Evolutionary conservation across 2,888 invertebrate genomes (phyloP), one percentile per base, ranked within the genome.

Genomic region (Autographa pulchrina): DNA sequence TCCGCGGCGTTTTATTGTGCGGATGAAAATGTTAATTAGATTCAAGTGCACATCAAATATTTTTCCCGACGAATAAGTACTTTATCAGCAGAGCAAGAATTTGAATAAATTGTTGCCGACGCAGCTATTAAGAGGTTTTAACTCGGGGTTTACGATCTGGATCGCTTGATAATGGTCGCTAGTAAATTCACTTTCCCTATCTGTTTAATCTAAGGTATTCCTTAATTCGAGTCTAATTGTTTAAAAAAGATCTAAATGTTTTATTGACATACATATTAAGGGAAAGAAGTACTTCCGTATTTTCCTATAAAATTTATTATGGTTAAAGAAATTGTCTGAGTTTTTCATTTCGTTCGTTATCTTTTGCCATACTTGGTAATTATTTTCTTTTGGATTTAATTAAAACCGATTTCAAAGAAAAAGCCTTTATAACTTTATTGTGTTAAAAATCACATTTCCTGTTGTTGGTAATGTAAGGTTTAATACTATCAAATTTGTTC

Each of bases 71-170:
- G 73, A 82, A 80, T 82, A 79, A 82, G 72, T 80, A 81, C 83
- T 87, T 85, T 86, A 86, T 86, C 82, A 85, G 86, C 82, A 75
- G 76, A 82, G 78, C 75, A 88, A 84, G 89, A 90, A 90, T 90
- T 91, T 89, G 82, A 88, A 90, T 91, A 89, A 92, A 91, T 89
- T 90, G 89, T 91, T 88, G 89, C 88, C 85, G 84, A 87, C 89
- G 86, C 83, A 84, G 90, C 91, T 88, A 88, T 91, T 89, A 90
- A 85, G 89, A 88, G 89, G 86, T 90, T 90, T 90, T 88, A 90
- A 89, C 86, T 89, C 85, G 72, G 84, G 88, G 80, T 91, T 92
- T 91, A 91, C 90, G 91, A 91, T 88, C 88, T 73, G 88, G 85
- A 90, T 90, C 88, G 88, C 83, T 87, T 90, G 88, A 90, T 91